Conservation (phyloP, 2,113 vertebrate genomes). For the Chrysochloris asiatica region DNA sequence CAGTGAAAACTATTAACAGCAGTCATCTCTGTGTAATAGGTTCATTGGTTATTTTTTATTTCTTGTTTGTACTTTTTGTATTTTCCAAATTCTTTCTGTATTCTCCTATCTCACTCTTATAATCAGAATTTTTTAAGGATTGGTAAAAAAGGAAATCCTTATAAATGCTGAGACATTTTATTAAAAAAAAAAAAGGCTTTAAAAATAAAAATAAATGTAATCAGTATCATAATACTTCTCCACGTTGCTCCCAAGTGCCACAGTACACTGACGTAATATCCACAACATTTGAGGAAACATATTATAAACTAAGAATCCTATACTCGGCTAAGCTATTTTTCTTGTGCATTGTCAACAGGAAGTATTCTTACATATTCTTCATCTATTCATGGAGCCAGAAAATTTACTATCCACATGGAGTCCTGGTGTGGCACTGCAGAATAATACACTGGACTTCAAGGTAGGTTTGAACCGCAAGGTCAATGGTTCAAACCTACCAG, state of each 20-base stretch:
- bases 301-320: neutral
- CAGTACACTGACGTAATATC: neutral
- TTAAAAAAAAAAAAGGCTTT: neutral
- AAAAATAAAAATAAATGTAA: neutral
- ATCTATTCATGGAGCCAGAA: neutral
- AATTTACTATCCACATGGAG: too few species aligned
- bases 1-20: neutral
- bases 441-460: too few species aligned
- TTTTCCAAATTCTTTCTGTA: neutral
- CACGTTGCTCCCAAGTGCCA: neutral
- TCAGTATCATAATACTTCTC: neutral
- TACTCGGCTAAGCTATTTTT: neutral
- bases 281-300: slow-evolving; percentile 7
- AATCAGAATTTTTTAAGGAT: neutral
- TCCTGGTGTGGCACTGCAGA: too few species aligned
- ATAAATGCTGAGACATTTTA: slow-evolving; percentile 22
- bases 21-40: neutral
- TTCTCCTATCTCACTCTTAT: neutral
- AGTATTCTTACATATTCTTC: neutral
- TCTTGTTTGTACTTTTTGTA: slow-evolving; percentile 16
- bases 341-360: neutral
- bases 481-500: too few species aligned
- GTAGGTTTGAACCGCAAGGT: too few species aligned
- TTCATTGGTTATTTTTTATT: neutral
- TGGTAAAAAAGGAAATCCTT: slow-evolving; percentile 15